Percentiles rank a stretch among this genome's conserved stretches.
Evolutionary conservation across 2,113 vertebrate genomes (phyloP).

Genomic region (Perca fluviatilis): DNA sequence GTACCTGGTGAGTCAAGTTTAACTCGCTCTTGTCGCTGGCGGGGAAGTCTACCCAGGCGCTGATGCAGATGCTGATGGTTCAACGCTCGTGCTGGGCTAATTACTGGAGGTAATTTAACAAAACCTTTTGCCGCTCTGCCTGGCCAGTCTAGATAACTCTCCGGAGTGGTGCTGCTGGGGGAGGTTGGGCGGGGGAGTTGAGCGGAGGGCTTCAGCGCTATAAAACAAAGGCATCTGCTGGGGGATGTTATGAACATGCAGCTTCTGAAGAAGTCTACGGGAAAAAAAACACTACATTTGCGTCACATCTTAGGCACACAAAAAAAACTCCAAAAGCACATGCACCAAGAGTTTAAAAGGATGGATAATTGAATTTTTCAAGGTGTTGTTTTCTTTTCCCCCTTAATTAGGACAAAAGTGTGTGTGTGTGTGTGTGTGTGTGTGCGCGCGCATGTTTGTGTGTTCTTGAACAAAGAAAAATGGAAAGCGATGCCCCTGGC

Average conservation of each 20-base stretch:
- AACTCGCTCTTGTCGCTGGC: slow-evolving; percentile 25
- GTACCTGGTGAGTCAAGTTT: slow-evolving; percentile 52
- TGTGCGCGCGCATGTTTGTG: no score
- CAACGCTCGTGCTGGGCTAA: slow-evolving; percentile 71
- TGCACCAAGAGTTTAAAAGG: slow-evolving; percentile 43
- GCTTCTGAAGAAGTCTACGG: slow-evolving; percentile 60
- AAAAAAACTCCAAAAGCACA: not conserved
- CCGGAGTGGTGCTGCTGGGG: slow-evolving; percentile 29
- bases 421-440: slow-evolving; percentile 17
- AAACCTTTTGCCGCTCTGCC: slow-evolving; percentile 69
- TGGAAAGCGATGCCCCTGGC: not conserved
- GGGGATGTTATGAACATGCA: slow-evolving; percentile 62
- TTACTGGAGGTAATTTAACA: slow-evolving; percentile 76
- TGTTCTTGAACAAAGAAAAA: slow-evolving; percentile 15
- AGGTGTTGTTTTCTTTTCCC: slow-evolving; percentile 45
- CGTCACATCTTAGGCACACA: slow-evolving; percentile 43
- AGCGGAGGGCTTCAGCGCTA: not conserved
- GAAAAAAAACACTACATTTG: slow-evolving; percentile 53
- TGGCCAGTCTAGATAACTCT: slow-evolving; percentile 78
- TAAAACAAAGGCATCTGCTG: slow-evolving; percentile 64
- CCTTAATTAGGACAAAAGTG: slow-evolving; percentile 29
- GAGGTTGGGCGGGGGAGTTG: not conserved
- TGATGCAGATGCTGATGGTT: no score
- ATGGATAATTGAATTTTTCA: slow-evolving; percentile 73
- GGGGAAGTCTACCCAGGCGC: no score